Conservation (phyloP, 2,113 vertebrate genomes). For the Ginglymostoma cirratum region DNA sequence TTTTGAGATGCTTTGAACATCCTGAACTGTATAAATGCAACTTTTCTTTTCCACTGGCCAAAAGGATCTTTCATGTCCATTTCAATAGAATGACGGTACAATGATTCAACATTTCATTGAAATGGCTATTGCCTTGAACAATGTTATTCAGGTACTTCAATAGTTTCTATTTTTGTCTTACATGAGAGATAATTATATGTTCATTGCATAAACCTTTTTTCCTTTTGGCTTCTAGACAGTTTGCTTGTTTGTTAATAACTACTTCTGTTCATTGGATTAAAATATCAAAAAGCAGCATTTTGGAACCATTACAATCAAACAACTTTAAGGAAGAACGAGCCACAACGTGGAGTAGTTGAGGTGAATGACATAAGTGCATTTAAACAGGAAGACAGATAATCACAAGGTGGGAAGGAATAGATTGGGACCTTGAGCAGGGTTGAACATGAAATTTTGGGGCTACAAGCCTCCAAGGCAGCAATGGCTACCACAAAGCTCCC, state of each 20-base stretch:
- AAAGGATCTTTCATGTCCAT: neutral
- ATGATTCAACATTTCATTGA: neutral
- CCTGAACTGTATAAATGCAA: neutral
- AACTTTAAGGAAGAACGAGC: neutral
- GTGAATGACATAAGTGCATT: neutral
- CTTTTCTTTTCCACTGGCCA: neutral
- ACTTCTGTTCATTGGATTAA: neutral
- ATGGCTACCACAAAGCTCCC: too few relatives aligned
- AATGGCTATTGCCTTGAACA: neutral
- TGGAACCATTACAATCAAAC: neutral
- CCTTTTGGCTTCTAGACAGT: neutral
- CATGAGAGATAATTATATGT: neutral
- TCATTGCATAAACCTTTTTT: neutral
- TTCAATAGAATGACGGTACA: neutral
- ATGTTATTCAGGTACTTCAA: neutral
- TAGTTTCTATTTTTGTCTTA: neutral
- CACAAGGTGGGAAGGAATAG: neutral
- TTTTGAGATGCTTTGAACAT: neutral
- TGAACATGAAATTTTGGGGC: too few relatives aligned
- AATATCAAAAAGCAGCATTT: neutral
- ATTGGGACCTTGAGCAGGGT: too few relatives aligned
- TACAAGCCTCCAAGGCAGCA: too few relatives aligned
- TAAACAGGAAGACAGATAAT: neutral
- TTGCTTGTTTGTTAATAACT: conserved; percentile 8
- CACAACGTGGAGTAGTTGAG: neutral